These are phyloP conservation scores for Meiosimyza platycephala DNA, from an alignment of 2,888 invertebrate species.

Conservation along the genomic window DNA sequence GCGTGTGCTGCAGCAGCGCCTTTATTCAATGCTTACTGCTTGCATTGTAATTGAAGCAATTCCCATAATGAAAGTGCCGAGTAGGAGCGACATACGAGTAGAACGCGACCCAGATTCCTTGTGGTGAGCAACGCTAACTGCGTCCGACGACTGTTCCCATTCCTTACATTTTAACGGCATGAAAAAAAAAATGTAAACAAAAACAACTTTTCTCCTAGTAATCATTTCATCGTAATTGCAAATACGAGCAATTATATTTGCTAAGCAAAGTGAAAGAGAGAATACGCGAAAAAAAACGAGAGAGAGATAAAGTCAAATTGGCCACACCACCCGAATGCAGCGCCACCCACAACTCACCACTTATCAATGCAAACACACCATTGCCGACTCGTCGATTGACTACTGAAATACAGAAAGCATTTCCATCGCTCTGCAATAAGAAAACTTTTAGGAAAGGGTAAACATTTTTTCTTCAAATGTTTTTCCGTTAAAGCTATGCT, in stretches of 20 bases:
- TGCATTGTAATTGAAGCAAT: slow-evolving; percentile 23
- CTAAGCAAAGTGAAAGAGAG: background rate
- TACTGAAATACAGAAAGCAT: no score
- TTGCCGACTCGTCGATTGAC: no score
- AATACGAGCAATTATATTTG: slow-evolving; percentile 24
- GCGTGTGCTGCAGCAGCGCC: slow-evolving; percentile 19
- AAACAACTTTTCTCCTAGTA: background rate
- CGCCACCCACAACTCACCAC: background rate
- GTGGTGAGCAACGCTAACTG: background rate
- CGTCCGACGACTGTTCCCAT: slow-evolving; percentile 3
- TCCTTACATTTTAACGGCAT: slow-evolving; percentile 3
- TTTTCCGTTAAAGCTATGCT: no score
- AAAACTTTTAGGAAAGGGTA: no score
- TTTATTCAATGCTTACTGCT: background rate
- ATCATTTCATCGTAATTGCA: slow-evolving; percentile 26
- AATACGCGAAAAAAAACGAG: background rate
- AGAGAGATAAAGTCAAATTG: background rate
- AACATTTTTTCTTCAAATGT: no score
- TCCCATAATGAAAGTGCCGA: slow-evolving; percentile 21
- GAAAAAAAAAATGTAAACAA: no score
- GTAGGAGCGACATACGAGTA: background rate
- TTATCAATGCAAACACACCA: background rate
- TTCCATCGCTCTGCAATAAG: no score
- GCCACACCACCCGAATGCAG: background rate
- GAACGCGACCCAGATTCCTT: slow-evolving; percentile 30